Conservation (phyloP, 2,888 invertebrate species). For the Clitarchus hookeri region DNA sequence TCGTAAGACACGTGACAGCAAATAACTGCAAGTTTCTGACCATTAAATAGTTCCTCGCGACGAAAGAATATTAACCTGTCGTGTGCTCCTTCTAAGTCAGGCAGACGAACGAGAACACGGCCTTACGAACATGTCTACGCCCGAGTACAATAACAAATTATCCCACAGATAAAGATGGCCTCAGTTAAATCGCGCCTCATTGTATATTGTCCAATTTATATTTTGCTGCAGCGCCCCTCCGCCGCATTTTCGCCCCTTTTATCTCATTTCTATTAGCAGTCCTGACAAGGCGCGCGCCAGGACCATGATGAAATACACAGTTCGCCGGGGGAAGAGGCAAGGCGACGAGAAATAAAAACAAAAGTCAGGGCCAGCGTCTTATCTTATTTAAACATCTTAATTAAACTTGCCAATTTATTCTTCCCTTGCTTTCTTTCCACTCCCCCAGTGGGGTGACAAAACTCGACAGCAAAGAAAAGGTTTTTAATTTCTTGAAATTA, state of each 20-base stretch:
- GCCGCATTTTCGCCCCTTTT: background rate
- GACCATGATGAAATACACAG: constrained; percentile 22
- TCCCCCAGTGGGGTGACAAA: constrained; percentile 15
- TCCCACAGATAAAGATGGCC: background rate
- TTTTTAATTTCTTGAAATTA: constrained; percentile 52
- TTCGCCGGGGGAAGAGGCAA: background rate
- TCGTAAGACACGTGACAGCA: too few relatives aligned
- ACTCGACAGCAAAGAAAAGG: background rate
- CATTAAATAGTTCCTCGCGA: too few relatives aligned
- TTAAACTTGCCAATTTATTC: constrained; percentile 58
- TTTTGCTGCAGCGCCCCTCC: background rate
- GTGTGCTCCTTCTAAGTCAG: background rate
- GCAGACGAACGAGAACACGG: background rate
- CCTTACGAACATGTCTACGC: background rate
- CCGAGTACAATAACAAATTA: background rate
- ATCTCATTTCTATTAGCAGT: constrained; percentile 22
- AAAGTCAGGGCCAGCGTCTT: constrained; percentile 37
- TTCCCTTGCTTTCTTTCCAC: constrained; percentile 33
- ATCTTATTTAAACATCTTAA: constrained; percentile 53
- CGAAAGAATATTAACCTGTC: background rate
- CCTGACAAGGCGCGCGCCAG: background rate
- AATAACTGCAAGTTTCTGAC: too few relatives aligned
- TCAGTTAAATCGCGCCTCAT: constrained; percentile 2
- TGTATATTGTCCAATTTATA: background rate
- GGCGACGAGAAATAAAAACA: constrained; percentile 34